phyloP scores from a whole-genome alignment of 2,888 invertebrate genomes.

The Andrena camellia region DNA sequence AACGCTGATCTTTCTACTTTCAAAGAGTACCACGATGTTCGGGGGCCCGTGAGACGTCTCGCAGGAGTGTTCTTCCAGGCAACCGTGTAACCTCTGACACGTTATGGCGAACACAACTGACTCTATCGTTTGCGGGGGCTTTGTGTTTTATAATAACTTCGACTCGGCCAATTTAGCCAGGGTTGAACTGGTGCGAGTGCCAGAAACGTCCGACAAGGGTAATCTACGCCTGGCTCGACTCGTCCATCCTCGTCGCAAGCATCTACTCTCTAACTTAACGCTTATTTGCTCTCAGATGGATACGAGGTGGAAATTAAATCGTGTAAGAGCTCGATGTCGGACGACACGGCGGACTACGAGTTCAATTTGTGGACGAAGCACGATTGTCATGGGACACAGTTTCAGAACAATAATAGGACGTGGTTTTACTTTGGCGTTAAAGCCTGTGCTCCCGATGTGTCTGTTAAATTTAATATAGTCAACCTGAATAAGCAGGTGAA shows the following conservation, averaged over 20 bases:
- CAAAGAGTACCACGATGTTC: constrained; percentile 12
- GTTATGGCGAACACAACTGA: constrained; percentile 84
- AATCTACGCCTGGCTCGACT: constrained; percentile 66
- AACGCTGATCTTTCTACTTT: constrained; percentile 19
- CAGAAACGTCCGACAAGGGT: constrained; percentile 77
- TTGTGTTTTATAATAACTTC: constrained; percentile 94
- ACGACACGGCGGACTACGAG: constrained; percentile 88
- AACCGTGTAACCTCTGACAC: constrained; percentile 60
- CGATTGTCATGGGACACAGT: constrained; percentile 94
- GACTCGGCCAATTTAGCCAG: constrained; percentile 95
- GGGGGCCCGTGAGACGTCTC: constrained; percentile 14
- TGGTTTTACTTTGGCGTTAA: constrained; percentile 97
- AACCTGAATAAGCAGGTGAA: constrained; percentile 96
- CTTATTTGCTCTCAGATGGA: constrained; percentile 49
- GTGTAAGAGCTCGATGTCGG: constrained; percentile 63
- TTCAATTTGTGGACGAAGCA: constrained; percentile 96
- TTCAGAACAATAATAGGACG: constrained; percentile 95
- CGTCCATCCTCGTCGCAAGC: background rate
- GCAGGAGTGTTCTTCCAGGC: constrained; percentile 37
- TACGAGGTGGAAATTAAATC: constrained; percentile 74
- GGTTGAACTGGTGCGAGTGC: constrained; percentile 89
- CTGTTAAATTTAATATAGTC: constrained; percentile 93
- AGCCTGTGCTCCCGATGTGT: constrained; percentile 86
- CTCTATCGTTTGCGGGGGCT: constrained; percentile 89
- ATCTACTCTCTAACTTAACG: background rate